These are phyloP conservation scores for Chamaetylas fuelleborni DNA, from an alignment of 2,113 vertebrate species.

Conservation along the genomic window DNA sequence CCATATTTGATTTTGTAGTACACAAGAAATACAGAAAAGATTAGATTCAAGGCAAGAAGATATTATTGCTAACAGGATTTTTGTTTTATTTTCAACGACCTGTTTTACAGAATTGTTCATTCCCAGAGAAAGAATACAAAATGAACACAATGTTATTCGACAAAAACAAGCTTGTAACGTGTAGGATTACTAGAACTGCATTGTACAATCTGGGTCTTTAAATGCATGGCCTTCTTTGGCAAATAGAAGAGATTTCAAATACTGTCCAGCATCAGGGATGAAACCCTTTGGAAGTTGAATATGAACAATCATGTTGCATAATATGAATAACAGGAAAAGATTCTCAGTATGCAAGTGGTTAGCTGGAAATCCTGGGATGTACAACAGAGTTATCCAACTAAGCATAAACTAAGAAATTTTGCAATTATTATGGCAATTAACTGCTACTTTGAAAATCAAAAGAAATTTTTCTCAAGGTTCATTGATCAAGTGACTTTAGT, in stretches of 20 bases:
- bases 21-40: conserved; percentile 68
- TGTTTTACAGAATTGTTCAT: conserved; percentile 70
- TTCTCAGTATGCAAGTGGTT: neutral
- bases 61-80: conserved; percentile 50
- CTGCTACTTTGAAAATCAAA: neutral
- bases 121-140: conserved; percentile 67
- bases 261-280: neutral
- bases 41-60: conserved; percentile 68
- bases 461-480: neutral
- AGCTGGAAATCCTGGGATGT: neutral
- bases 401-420: neutral
- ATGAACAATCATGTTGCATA: conserved; percentile 8
- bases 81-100: conserved; percentile 55
- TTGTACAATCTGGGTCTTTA: conserved; percentile 54
- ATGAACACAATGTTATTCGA: conserved; percentile 72
- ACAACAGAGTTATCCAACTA: neutral
- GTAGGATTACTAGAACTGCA: conserved; percentile 71
- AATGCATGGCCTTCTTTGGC: conserved; percentile 47
- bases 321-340: neutral
- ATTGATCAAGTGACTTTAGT: neutral
- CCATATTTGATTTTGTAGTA: conserved; percentile 54
- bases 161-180: conserved; percentile 61
- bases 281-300: conserved; percentile 27
- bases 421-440: neutral
- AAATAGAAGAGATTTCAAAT: conserved; percentile 36